A percentile compares a stretch with the other conserved stretches of the same genome.
Evolutionary conservation across 1,140 invertebrate species (phyloP).

Genomic region (Philopotamus ludificatus): DNA sequence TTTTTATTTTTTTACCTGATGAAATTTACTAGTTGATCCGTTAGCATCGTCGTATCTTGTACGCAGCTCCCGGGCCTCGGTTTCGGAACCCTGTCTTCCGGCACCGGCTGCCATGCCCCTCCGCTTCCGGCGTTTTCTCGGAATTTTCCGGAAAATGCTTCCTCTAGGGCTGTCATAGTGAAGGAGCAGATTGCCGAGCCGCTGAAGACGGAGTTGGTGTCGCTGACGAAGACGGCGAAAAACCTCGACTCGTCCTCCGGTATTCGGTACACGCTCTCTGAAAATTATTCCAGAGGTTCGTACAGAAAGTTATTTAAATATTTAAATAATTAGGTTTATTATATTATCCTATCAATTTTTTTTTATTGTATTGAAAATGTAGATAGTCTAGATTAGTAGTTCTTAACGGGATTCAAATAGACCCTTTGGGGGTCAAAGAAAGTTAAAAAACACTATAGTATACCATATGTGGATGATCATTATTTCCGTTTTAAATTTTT

Average conservation of each 20-base stretch:
- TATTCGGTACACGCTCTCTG: constrained; percentile 30
- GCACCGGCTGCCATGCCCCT: constrained; percentile 11
- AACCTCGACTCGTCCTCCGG: constrained; percentile 6
- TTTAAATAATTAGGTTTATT: too few relatives aligned
- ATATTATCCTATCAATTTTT: too few relatives aligned
- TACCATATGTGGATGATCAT: too few relatives aligned
- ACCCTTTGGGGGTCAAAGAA: too few relatives aligned
- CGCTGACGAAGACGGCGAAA: constrained; percentile 28
- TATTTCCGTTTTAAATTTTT: too few relatives aligned
- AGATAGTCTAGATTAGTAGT: too few relatives aligned
- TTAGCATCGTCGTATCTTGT: constrained; percentile 25
- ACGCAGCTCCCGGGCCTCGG: constrained; percentile 34
- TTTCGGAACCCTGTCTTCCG: constrained; percentile 30
- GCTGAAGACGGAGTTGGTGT: constrained; percentile 2
- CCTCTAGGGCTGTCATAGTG: constrained; percentile 2
- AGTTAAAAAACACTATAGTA: too few relatives aligned
- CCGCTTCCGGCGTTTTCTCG: constrained; percentile 3
- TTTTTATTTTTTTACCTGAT: constrained; percentile 20
- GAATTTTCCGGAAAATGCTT: constrained; percentile 31
- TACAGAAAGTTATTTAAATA: too few relatives aligned
- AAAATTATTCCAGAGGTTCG: too few relatives aligned
- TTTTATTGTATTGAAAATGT: too few relatives aligned
- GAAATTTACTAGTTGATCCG: constrained; percentile 33
- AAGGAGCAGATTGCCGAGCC: constrained; percentile 34
- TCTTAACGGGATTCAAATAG: too few relatives aligned